A percentile compares a stretch with the other conserved stretches of the same genome.
Conservation (phyloP, 2,888 invertebrate species). For the Microchrysa polita region DNA sequence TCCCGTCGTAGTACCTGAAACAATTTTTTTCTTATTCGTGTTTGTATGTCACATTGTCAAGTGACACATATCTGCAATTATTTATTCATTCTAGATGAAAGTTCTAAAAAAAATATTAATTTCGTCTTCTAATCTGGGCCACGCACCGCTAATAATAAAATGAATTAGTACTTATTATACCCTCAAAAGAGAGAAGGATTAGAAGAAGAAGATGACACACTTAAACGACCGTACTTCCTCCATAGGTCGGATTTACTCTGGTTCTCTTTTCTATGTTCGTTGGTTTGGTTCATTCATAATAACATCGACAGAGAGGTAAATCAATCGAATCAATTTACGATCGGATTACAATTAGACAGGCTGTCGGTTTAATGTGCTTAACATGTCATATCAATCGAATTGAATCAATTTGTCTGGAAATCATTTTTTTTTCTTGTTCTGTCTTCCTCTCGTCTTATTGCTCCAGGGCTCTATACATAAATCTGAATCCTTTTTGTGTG, state of each 20-base stretch:
- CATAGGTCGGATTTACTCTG: slow-evolving; percentile 5
- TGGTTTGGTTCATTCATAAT: no score
- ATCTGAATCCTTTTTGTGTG: slow-evolving; percentile 10
- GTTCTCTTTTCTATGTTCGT: background rate
- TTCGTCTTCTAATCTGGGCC: slow-evolving; percentile 1
- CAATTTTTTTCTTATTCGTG: no score
- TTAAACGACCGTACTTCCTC: slow-evolving; percentile 26
- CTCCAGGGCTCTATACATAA: no score
- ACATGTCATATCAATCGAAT: slow-evolving; percentile 47
- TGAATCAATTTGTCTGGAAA: slow-evolving; percentile 41
- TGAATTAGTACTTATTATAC: background rate
- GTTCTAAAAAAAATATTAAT: no score
- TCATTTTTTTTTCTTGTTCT: no score
- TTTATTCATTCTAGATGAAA: no score
- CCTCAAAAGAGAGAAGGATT: background rate
- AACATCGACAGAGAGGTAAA: background rate
- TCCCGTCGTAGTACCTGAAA: no score
- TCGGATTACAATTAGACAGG: slow-evolving; percentile 49
- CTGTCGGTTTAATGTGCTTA: slow-evolving; percentile 50
- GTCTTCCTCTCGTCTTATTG: no score
- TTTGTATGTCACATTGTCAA: no score
- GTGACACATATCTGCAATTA: no score
- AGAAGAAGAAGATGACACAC: slow-evolving; percentile 18
- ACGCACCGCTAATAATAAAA: background rate
- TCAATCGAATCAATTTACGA: slow-evolving; percentile 38